Percentiles rank a stretch among this genome's conserved stretches.
Conservation (phyloP, 2,797 vertebrate genomes). For the Carapus acus region DNA sequence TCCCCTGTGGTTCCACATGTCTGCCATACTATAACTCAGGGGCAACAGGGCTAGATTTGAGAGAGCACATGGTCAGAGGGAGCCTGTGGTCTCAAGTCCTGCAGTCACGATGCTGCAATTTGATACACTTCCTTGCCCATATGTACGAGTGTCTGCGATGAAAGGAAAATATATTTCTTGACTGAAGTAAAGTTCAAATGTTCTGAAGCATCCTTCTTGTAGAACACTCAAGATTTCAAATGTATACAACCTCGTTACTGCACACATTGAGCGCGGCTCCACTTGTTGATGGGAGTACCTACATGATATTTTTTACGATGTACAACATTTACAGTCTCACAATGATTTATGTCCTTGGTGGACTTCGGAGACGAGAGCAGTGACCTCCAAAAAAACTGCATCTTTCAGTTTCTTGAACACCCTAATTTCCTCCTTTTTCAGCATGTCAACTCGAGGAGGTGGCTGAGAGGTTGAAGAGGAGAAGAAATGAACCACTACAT, state of each 20-base stretch:
- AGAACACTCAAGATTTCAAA: no score
- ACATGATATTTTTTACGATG: background rate
- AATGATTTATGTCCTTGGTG: no score
- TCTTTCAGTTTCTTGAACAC: slow-evolving; percentile 8
- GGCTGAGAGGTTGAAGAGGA: slow-evolving; percentile 51
- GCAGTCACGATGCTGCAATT: slow-evolving; percentile 4
- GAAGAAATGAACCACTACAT: slow-evolving; percentile 54
- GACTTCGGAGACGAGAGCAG: no score
- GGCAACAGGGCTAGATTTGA: slow-evolving; percentile 15
- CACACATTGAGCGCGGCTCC: no score
- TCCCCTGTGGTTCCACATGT: slow-evolving; percentile 64
- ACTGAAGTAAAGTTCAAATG: background rate
- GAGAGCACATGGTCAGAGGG: background rate
- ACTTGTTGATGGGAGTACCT: background rate
- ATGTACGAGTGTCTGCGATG: background rate
- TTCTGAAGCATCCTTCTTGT: no score
- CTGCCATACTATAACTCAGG: slow-evolving; percentile 51
- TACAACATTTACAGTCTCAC: no score
- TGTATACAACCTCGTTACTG: no score
- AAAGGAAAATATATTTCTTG: background rate
- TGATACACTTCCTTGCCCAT: background rate
- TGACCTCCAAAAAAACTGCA: no score
- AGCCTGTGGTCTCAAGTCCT: background rate
- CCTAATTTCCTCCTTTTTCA: slow-evolving; percentile 17
- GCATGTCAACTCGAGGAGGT: slow-evolving; percentile 31